Percentiles rank a stretch among this genome's conserved stretches.
Conservation (phyloP, 2,797 vertebrate species). For the Platalea minor region DNA sequence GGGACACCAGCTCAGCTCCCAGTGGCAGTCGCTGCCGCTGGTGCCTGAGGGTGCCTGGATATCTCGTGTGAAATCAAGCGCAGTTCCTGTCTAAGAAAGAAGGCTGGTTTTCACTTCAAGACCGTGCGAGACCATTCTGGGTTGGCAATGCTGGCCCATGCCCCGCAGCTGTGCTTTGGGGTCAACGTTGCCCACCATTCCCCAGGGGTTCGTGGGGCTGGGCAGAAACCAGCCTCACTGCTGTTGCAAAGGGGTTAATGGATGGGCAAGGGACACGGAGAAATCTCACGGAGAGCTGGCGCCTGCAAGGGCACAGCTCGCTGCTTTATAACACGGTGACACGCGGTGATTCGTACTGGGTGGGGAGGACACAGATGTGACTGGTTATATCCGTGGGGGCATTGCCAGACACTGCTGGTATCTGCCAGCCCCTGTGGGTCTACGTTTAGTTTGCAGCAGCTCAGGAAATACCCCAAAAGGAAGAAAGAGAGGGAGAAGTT, state of each 20-base stretch:
- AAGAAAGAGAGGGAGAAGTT: neutral
- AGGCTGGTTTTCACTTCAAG: neutral
- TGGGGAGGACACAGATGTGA: neutral
- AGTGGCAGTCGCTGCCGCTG: rapidly evolving
- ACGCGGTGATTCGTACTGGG: neutral
- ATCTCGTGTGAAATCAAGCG: neutral
- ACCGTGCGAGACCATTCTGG: neutral
- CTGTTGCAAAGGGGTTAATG: neutral
- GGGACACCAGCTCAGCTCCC: neutral
- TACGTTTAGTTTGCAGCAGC: neutral
- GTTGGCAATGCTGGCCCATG: rapidly evolving
- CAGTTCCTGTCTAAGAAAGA: neutral
- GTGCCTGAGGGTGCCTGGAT: neutral
- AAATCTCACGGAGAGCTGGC: neutral
- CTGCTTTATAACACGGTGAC: neutral
- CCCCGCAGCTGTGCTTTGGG: neutral
- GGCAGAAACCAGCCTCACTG: neutral
- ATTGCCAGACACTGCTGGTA: neutral
- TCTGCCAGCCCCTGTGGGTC: neutral
- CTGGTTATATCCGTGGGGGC: neutral
- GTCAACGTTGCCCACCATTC: neutral
- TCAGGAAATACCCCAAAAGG: neutral
- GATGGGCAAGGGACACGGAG: rapidly evolving
- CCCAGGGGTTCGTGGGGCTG: neutral
- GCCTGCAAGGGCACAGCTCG: neutral